These are phyloP conservation scores for Cyanoderma ruficeps DNA, from an alignment of 2,113 vertebrate species.

Conservation along the genomic window DNA sequence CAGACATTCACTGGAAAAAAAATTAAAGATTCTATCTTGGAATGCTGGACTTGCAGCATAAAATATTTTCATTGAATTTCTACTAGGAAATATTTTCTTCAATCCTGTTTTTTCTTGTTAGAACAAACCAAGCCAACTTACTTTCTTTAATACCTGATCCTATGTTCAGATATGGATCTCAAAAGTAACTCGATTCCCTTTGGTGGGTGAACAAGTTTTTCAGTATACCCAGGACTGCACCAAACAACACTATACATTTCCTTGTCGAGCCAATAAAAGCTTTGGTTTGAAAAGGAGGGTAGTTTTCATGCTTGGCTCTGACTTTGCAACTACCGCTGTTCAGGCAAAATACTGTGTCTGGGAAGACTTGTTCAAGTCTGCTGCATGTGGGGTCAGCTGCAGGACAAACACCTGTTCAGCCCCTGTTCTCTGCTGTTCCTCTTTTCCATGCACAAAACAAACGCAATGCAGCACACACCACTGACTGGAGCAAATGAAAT, in stretches of 20 bases:
- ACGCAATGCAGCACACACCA: neutral
- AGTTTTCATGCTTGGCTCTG: neutral
- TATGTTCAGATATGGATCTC: neutral
- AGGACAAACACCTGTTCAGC: neutral
- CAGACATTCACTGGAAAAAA: neutral
- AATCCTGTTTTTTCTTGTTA: neutral
- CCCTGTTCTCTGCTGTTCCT: neutral
- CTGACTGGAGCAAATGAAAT: neutral
- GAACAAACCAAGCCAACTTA: neutral
- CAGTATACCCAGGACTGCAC: neutral
- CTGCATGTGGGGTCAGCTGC: neutral
- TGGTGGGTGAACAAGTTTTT: neutral
- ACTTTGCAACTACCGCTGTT: neutral
- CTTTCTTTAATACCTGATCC: neutral
- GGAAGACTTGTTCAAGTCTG: neutral
- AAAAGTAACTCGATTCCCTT: neutral
- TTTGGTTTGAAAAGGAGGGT: neutral
- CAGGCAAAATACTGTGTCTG: neutral
- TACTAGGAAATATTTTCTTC: constrained; percentile 9
- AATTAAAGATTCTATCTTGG: neutral
- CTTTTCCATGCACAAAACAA: neutral
- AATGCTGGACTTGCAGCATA: neutral
- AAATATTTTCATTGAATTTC: constrained; percentile 2
- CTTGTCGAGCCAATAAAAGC: neutral
- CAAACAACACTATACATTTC: neutral